Percentiles rank a stretch among this genome's conserved stretches.
Conservation (phyloP, 2,113 vertebrate species). For the Heterotis niloticus region DNA sequence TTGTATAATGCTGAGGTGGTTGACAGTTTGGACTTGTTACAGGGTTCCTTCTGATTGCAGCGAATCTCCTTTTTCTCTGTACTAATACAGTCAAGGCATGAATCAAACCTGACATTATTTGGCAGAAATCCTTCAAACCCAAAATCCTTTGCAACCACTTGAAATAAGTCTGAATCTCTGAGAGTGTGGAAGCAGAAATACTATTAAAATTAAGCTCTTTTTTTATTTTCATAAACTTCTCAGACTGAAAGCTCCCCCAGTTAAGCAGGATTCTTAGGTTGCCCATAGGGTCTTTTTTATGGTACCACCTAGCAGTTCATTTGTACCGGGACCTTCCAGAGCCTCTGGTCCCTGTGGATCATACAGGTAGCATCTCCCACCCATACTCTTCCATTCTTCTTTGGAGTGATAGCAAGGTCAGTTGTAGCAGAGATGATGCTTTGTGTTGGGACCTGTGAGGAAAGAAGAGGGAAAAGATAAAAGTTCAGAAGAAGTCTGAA, state of each 20-base stretch:
- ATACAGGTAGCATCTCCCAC: constrained; percentile 50
- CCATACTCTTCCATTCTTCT: constrained; percentile 43
- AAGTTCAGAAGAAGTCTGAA: background rate
- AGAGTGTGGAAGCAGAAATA: too few relatives aligned
- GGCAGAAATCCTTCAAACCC: too few relatives aligned
- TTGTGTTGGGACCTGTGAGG: constrained; percentile 52
- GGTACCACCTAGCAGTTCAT: constrained; percentile 42
- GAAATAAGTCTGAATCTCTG: too few relatives aligned
- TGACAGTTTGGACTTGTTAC: too few relatives aligned
- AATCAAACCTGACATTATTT: too few relatives aligned
- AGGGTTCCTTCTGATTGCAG: too few relatives aligned
- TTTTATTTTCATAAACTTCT: too few relatives aligned
- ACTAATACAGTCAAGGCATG: too few relatives aligned
- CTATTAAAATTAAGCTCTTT: too few relatives aligned
- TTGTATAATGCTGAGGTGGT: too few relatives aligned
- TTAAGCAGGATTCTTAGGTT: background rate
- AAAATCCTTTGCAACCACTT: too few relatives aligned
- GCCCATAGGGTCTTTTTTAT: background rate
- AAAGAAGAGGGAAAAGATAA: constrained; percentile 4
- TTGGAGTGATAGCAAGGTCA: constrained; percentile 47
- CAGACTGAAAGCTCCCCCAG: background rate
- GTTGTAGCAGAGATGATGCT: constrained; percentile 53
- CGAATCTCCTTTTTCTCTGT: too few relatives aligned
- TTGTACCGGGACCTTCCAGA: constrained; percentile 43
- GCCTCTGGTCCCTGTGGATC: constrained; percentile 47